Evolutionary conservation across 1,140 invertebrate species (phyloP).

Genomic region (Drosophila fuyamai): DNA sequence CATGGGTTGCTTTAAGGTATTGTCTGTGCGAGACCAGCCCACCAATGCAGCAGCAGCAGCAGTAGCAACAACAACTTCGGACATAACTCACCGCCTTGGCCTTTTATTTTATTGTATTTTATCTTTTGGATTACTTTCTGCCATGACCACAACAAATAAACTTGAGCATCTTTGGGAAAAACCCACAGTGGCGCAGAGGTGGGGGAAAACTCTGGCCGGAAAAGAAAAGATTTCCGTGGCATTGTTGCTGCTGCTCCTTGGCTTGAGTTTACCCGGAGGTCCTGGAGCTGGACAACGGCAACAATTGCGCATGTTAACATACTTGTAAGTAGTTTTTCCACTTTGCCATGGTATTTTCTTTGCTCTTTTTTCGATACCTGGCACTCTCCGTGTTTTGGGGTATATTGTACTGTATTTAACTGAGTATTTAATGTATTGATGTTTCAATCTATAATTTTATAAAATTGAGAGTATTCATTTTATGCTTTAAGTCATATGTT

Average conservation of each 20-base stretch:
- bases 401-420: neutral
- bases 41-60: slow-evolving; percentile 47
- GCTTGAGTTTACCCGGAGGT: slow-evolving; percentile 54
- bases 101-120: slow-evolving; percentile 84
- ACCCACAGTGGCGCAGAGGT: slow-evolving; percentile 27
- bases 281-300: slow-evolving; percentile 52
- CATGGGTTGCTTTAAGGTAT: slow-evolving; percentile 69
- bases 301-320: slow-evolving; percentile 83
- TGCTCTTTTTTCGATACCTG: slow-evolving; percentile 20
- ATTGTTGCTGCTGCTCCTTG: slow-evolving; percentile 52
- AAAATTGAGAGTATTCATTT: too few relatives aligned
- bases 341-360: slow-evolving; percentile 59
- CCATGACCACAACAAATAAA: slow-evolving; percentile 83
- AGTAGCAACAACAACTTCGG: slow-evolving; percentile 14
- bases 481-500: too few relatives aligned
- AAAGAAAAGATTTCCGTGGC: slow-evolving; percentile 64
- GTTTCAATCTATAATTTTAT: too few relatives aligned
- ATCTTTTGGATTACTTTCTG: slow-evolving; percentile 82
- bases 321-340: slow-evolving; percentile 84
- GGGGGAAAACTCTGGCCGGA: slow-evolving; percentile 39
- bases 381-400: neutral
- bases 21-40: slow-evolving; percentile 72
- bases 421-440: too few relatives aligned
- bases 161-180: slow-evolving; percentile 74
- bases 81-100: slow-evolving; percentile 79